phyloP scores from a whole-genome alignment of 64 coral and sea anemone species.

The Pocillopora damicornis region DNA sequence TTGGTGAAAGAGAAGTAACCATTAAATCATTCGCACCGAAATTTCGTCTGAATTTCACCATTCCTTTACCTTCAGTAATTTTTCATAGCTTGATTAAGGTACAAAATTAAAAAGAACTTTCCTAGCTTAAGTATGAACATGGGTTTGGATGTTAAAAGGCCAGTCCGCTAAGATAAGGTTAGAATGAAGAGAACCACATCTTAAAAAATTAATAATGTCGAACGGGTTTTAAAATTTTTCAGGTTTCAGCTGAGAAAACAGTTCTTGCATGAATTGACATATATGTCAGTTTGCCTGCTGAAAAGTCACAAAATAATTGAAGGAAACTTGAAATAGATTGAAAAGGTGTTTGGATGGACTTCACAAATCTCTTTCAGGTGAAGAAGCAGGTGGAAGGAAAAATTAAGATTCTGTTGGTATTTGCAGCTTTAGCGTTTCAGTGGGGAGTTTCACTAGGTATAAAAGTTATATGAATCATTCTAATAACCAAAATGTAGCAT shows the following conservation, averaged over 20 bases:
- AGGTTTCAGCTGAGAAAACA: neutral
- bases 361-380: neutral
- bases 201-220: too few species aligned
- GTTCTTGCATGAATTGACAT: neutral
- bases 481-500: too few species aligned
- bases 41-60: too few species aligned
- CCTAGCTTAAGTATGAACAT: too few species aligned
- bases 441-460: neutral
- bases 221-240: neutral
- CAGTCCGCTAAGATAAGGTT: too few species aligned
- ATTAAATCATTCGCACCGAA: too few species aligned
- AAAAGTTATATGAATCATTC: neutral
- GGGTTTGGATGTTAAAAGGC: too few species aligned
- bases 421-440: neutral
- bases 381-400: neutral
- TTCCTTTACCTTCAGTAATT: too few species aligned
- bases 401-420: neutral
- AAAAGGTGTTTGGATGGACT: neutral
- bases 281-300: neutral
- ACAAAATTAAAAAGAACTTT: too few species aligned
- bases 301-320: neutral
- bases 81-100: too few species aligned
- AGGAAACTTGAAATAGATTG: neutral
- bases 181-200: too few species aligned
- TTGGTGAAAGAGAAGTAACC: too few species aligned